Evolutionary conservation across 2,888 invertebrate genomes (phyloP), one percentile per base, ranked within the genome.

Genomic region (Chrysolina oricalcia): DNA sequence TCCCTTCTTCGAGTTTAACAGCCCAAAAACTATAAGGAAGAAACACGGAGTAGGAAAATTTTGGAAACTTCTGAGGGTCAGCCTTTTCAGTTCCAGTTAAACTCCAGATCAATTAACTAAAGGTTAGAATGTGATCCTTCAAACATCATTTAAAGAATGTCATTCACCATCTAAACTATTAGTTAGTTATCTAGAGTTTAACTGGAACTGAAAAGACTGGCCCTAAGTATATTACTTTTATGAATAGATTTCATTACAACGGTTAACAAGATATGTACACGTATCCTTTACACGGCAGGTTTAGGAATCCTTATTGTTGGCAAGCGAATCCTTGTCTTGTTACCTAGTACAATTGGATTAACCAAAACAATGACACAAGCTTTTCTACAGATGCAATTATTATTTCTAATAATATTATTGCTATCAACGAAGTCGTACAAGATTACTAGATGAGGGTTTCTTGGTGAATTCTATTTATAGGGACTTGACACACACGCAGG

Each of bases 391-490:
- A 23, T 66, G 43, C 23, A 48, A n/a, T 66, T 48, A 35, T 53
- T 50, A 68, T 68, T 27, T 68, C 53, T 53, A 13, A 59, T 59
- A 27, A 68, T 68, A 53, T 53, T 21, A 68, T 68, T 68, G 53
- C n/a, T 53, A 68, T 68, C 67, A 53, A 27, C 17, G 67, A 68
- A 68, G 53, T 68, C 67, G 17, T 68, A 68, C 35, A 40, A n/a
- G 10, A 48, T 35, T 68, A 40, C 35, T 17, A 23, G 10, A 53
- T 53, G 6, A 8, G 50, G 35, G 35, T 48, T 27, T 21, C 27
- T 48, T 50, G 17, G 17, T 15, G 8, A 17, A 17, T 3, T 19
- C n/a, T 19, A 53, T 59, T 59, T 15, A 6, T 27, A 15, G 21
- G 8, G 13, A 21, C 59, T 59, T 59, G 59, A 27, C 59, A 23